Evolutionary conservation across 2,113 vertebrate genomes (phyloP).

Genomic region (Tor tambroides): DNA sequence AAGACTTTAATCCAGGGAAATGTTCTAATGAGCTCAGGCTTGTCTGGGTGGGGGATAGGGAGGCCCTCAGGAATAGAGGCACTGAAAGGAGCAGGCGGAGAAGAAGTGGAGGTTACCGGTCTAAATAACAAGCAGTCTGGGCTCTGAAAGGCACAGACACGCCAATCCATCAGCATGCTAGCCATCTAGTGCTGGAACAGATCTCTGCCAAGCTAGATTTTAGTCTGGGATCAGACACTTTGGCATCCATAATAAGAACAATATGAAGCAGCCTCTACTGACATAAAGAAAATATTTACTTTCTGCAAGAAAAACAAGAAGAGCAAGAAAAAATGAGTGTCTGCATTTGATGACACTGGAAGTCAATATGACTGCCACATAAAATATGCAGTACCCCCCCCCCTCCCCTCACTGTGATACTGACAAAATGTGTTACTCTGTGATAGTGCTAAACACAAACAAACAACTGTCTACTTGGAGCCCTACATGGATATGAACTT

Average conservation of each 20-base stretch:
- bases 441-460: conserved; percentile 29
- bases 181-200: conserved; percentile 33
- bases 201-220: conserved; percentile 52
- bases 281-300: conserved; percentile 48
- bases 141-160: conserved; percentile 45
- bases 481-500: neutral
- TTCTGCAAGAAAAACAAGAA: conserved; percentile 27
- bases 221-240: conserved; percentile 50
- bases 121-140: conserved; percentile 45
- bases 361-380: conserved; percentile 37
- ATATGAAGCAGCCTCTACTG: conserved; percentile 49
- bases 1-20: conserved; percentile 62
- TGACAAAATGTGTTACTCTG: conserved; percentile 16
- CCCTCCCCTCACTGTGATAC: neutral
- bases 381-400: neutral
- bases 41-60: conserved; percentile 61
- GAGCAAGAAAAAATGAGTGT: neutral
- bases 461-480: conserved; percentile 1
- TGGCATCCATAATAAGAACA: conserved; percentile 43
- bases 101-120: conserved; percentile 45
- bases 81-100: conserved; percentile 41
- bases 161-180: conserved; percentile 46
- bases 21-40: conserved; percentile 67
- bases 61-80: conserved; percentile 46
- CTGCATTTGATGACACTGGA: conserved; percentile 26